Evolutionary conservation across 1,140 invertebrate genomes (phyloP).

Genomic region (Drosophila ercepeae): DNA sequence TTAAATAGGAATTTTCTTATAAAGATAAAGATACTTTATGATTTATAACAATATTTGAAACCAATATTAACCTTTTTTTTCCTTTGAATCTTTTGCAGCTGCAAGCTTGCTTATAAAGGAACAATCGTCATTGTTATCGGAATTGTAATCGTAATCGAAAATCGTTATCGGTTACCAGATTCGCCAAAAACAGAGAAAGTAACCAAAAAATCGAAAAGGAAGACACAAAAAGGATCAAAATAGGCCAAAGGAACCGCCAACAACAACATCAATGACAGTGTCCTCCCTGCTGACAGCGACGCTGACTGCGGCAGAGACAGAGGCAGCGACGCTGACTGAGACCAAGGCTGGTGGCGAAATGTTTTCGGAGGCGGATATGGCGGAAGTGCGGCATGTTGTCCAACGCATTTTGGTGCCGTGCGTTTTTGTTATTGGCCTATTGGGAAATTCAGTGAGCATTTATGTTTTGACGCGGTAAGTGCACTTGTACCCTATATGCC

Average conservation of each 20-base stretch:
- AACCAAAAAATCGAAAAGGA: no score
- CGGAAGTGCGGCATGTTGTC: conserved; percentile 84
- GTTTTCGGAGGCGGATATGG: conserved; percentile 78
- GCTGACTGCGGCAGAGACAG: conserved; percentile 15
- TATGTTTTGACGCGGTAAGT: conserved; percentile 89
- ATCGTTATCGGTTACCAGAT: conserved; percentile 7
- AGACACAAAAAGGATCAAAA: background rate
- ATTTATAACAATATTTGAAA: no score
- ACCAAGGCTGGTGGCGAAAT: conserved; percentile 60
- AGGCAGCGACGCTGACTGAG: conserved; percentile 2
- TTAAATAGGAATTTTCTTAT: background rate
- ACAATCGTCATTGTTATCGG: conserved; percentile 36
- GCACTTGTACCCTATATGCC: conserved; percentile 54
- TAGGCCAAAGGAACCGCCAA: background rate
- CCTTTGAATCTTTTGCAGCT: background rate
- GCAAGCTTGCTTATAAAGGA: conserved; percentile 25
- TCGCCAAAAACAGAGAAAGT: no score
- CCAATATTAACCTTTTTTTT: background rate
- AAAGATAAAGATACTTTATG: background rate
- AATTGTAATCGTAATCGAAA: conserved; percentile 10
- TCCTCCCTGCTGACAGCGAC: conserved; percentile 8
- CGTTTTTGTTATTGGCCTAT: conserved; percentile 87
- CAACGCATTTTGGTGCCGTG: conserved; percentile 89
- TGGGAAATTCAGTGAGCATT: conserved; percentile 90
- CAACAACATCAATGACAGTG: background rate